Conservation (phyloP, 2,888 invertebrate genomes). For the Agrochola lota region DNA sequence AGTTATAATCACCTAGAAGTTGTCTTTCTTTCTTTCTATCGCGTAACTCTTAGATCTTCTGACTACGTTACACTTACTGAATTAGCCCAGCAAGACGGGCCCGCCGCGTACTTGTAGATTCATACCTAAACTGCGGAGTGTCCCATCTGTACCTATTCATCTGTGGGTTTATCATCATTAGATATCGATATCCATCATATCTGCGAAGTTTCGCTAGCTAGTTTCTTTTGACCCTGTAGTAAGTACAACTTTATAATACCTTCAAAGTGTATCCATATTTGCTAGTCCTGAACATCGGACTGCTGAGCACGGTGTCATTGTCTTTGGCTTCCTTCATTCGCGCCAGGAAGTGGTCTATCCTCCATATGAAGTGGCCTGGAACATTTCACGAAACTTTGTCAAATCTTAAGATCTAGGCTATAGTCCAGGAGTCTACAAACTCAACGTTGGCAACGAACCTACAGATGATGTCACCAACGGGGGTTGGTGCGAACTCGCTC, state of each 20-base stretch:
- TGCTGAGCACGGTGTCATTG: slow-evolving; percentile 91
- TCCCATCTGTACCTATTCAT: too few species aligned
- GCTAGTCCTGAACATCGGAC: slow-evolving; percentile 93
- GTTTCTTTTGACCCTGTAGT: neutral
- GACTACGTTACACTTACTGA: too few species aligned
- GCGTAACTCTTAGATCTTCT: too few species aligned
- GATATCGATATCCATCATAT: neutral
- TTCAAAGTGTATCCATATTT: slow-evolving; percentile 94
- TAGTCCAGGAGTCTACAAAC: too few species aligned
- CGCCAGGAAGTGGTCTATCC: slow-evolving; percentile 91
- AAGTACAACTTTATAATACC: slow-evolving; percentile 76
- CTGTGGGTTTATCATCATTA: neutral
- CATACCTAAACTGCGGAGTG: too few species aligned
- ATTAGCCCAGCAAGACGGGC: too few species aligned
- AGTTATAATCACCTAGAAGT: too few species aligned
- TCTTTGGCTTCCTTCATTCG: slow-evolving; percentile 93
- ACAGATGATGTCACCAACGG: too few species aligned
- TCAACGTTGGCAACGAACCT: too few species aligned
- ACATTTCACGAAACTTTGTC: neutral
- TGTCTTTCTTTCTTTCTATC: too few species aligned
- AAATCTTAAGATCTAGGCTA: neutral
- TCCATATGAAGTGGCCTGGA: slow-evolving; percentile 92
- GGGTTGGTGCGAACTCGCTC: too few species aligned
- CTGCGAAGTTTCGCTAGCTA: neutral
- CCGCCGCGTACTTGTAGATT: too few species aligned